A percentile compares a stretch with the other conserved stretches of the same genome.
Evolutionary conservation across 2,113 vertebrate genomes (phyloP).

Genomic region (Cyanoliseus patagonus): DNA sequence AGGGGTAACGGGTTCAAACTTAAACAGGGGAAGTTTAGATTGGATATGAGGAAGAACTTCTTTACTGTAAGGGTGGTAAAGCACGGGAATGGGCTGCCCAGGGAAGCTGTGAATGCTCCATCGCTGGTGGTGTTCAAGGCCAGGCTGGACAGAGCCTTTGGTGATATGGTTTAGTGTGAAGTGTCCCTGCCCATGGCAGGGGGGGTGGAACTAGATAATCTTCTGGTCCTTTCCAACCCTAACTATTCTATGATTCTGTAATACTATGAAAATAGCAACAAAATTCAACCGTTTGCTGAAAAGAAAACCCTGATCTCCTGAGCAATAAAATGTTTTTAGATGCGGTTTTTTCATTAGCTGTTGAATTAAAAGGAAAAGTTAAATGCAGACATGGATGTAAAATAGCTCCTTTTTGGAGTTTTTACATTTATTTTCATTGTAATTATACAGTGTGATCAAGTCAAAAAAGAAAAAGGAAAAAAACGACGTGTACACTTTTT

Average conservation of each 20-base stretch:
- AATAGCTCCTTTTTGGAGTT: not conserved
- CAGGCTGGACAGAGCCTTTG: no score
- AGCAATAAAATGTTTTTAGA: slow-evolving; percentile 27
- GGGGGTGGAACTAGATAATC: no score
- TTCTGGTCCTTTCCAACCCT: no score
- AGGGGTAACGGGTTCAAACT: no score
- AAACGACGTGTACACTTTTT: not conserved
- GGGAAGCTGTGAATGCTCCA: no score
- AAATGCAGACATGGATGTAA: not conserved
- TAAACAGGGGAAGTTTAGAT: no score
- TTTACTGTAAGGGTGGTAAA: no score
- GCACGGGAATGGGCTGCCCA: no score
- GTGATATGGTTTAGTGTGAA: no score
- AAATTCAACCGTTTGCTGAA: slow-evolving; percentile 60
- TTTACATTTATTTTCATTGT: not conserved
- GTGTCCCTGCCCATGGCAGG: no score
- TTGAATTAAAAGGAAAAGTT: slow-evolving; percentile 7
- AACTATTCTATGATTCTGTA: not conserved
- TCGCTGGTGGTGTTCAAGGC: no score
- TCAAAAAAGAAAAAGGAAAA: not conserved
- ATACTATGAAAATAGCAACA: slow-evolving; percentile 31
- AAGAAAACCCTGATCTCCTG: slow-evolving; percentile 34
- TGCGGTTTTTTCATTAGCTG: slow-evolving; percentile 12
- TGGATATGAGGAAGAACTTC: no score
- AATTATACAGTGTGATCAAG: not conserved